These are phyloP conservation scores for Moxostoma hubbsi DNA, from an alignment of 2,797 vertebrate species.

Conservation along the genomic window DNA sequence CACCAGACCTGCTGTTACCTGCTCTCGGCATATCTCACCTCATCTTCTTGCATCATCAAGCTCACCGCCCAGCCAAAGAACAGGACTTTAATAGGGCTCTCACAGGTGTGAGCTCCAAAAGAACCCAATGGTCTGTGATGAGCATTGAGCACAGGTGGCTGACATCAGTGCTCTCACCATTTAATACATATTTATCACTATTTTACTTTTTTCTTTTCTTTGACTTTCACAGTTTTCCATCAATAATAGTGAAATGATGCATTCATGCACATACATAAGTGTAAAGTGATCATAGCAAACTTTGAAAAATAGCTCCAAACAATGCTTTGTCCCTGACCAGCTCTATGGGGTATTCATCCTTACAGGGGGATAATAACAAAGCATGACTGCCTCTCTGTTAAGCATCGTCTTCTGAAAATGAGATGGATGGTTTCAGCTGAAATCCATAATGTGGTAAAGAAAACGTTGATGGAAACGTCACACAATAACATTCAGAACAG, in stretches of 20 bases:
- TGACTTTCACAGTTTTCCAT: background rate
- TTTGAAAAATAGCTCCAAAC: constrained; percentile 47
- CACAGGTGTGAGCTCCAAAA: constrained; percentile 58
- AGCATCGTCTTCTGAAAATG: constrained; percentile 43
- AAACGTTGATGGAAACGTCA: constrained; percentile 53
- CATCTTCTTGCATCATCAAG: constrained; percentile 42
- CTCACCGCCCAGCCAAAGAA: constrained; percentile 25
- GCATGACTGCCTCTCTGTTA: constrained; percentile 6
- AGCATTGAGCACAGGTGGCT: constrained; percentile 44
- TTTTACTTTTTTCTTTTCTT: constrained; percentile 31
- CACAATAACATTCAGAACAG: constrained; percentile 31
- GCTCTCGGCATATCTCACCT: constrained; percentile 30
- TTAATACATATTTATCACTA: background rate
- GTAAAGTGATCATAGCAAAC: constrained; percentile 57
- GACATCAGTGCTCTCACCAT: constrained; percentile 13
- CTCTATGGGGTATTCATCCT: constrained; percentile 41
- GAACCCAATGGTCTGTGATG: constrained; percentile 58
- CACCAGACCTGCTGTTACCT: constrained; percentile 51
- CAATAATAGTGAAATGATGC: constrained; percentile 36
- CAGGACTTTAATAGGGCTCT: constrained; percentile 37
- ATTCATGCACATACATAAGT: constrained; percentile 53
- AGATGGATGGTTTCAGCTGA: constrained; percentile 50
- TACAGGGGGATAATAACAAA: constrained; percentile 48
- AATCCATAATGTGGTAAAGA: constrained; percentile 43
- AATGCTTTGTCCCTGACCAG: constrained; percentile 38